Conservation (phyloP, 2,888 invertebrate genomes). For the Agonopterix subpropinquella region DNA sequence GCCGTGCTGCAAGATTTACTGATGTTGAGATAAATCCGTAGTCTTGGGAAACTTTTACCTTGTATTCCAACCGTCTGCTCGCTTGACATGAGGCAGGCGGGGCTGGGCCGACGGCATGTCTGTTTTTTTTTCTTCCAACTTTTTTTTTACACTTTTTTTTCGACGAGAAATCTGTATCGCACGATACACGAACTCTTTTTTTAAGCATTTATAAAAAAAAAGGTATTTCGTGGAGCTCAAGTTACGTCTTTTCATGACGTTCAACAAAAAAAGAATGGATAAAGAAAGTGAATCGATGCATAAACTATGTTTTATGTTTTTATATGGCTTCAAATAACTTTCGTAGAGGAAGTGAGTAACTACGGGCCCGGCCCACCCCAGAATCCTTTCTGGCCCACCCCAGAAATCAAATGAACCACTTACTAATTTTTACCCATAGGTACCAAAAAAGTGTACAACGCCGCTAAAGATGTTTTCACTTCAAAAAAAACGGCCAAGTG, state of each 20-base stretch:
- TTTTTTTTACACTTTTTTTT: slow-evolving; percentile 37
- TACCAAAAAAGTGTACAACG: no score
- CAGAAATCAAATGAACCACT: no score
- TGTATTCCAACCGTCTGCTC: slow-evolving; percentile 11
- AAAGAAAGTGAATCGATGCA: slow-evolving; percentile 1
- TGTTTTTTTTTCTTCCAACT: slow-evolving; percentile 22
- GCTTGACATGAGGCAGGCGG: slow-evolving; percentile 49
- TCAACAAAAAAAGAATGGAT: neutral
- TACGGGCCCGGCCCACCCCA: no score
- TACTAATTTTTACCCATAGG: no score
- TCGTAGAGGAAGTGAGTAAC: no score
- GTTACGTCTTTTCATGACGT: slow-evolving; percentile 8
- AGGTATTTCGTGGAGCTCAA: slow-evolving; percentile 15
- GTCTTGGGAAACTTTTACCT: slow-evolving; percentile 25
- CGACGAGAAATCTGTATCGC: slow-evolving; percentile 61
- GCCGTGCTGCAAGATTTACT: no score
- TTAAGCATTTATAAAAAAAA: slow-evolving; percentile 33
- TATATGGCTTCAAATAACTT: no score
- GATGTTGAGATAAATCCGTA: neutral
- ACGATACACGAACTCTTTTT: slow-evolving; percentile 49
- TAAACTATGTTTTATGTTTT: no score
- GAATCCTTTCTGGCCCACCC: no score
- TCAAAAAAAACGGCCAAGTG: no score
- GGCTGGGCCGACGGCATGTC: slow-evolving; percentile 31
- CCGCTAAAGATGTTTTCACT: no score